Evolutionary conservation across 2,888 invertebrate genomes (phyloP).

Genomic region (Synanthedon andrenaeformis): DNA sequence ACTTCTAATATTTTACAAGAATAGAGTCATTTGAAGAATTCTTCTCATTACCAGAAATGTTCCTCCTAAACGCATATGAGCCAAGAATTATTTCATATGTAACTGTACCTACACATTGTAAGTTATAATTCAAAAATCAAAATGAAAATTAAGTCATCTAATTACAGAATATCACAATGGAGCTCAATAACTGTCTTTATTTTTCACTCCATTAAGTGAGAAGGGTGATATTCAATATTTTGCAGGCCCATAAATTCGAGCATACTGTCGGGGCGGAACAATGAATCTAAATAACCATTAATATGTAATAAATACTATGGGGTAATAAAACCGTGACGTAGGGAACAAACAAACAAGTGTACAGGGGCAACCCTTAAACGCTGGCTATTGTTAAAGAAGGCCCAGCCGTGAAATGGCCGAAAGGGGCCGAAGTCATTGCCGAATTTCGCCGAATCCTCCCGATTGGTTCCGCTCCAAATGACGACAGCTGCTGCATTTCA

Average conservation of each 20-base stretch:
- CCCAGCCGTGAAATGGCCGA: constrained; percentile 18
- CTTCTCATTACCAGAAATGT: no score
- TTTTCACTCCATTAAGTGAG: constrained; percentile 34
- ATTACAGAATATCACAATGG: constrained; percentile 40
- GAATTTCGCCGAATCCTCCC: constrained; percentile 37
- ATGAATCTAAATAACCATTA: constrained; percentile 71
- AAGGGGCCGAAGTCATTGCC: constrained; percentile 32
- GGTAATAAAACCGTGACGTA: constrained; percentile 56
- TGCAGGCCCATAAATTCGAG: constrained; percentile 62
- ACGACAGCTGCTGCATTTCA: constrained; percentile 66
- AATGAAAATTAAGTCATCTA: constrained; percentile 23
- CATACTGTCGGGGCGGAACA: constrained; percentile 65
- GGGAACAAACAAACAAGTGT: constrained; percentile 69
- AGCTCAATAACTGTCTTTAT: constrained; percentile 35
- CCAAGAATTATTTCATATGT: no score
- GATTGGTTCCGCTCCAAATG: constrained; percentile 66
- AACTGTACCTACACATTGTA: no score
- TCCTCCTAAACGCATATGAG: no score
- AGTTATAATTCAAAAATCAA: constrained; percentile 1
- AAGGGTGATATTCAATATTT: constrained; percentile 52
- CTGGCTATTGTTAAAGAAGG: constrained; percentile 37
- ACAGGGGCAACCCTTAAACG: constrained; percentile 52
- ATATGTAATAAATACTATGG: constrained; percentile 71
- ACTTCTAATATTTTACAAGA: no score
- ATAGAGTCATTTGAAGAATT: no score